Evolutionary conservation across 2,113 vertebrate species (phyloP).

Genomic region (Jaculus jaculus): DNA sequence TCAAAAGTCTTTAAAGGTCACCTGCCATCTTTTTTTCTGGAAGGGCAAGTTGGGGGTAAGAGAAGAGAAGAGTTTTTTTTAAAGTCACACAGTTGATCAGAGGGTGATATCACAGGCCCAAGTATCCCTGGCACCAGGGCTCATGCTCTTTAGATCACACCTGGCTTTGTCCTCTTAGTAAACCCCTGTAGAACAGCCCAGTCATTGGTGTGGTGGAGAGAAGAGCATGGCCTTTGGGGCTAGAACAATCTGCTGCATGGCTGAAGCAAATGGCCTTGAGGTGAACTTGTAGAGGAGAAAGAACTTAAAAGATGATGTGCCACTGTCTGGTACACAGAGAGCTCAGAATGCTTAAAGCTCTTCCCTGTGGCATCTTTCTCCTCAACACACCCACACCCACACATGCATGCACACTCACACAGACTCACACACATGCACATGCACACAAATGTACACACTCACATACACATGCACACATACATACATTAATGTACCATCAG

Average conservation of each 20-base stretch:
- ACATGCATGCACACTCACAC: not conserved
- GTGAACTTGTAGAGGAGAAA: not conserved
- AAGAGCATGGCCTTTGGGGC: fast-evolving
- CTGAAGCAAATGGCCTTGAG: not conserved
- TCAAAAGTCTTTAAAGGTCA: not conserved
- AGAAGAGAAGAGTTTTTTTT: not conserved
- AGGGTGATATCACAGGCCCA: not conserved
- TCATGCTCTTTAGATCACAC: not conserved
- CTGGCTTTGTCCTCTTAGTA: not conserved
- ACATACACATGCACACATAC: not conserved
- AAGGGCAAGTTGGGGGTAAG: not conserved
- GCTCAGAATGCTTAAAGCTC: not conserved
- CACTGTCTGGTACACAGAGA: not conserved
- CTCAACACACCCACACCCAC: not conserved
- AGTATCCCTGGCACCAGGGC: not conserved
- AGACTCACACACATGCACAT: not conserved
- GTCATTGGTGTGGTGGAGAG: not conserved
- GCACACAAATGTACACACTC: too few relatives aligned
- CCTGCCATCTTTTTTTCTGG: not conserved
- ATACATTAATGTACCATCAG: not conserved
- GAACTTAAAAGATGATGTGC: fast-evolving
- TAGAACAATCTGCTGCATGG: fast-evolving
- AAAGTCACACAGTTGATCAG: not conserved
- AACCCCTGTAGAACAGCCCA: not conserved
- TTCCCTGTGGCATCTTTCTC: not conserved